A percentile compares a stretch with the other conserved stretches of the same genome.
phyloP scores from a whole-genome alignment of 2,113 vertebrate genomes.

The Ctenomys sociabilis region DNA sequence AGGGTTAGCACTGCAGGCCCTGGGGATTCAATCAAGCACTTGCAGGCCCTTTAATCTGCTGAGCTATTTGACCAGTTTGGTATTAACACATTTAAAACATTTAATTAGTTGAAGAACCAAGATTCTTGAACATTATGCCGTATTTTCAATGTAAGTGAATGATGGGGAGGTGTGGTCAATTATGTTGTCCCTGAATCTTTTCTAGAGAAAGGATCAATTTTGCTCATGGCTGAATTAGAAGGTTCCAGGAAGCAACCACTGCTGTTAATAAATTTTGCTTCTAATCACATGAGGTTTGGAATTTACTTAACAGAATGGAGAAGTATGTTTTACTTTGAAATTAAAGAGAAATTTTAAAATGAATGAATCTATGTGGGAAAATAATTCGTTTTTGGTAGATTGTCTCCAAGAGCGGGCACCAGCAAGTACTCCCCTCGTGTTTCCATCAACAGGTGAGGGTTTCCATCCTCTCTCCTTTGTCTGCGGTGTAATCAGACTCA shows the following conservation, averaged over 20 bases:
- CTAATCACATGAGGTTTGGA: neutral
- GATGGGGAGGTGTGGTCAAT: neutral
- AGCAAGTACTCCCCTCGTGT: neutral
- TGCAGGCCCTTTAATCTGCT: too few relatives aligned
- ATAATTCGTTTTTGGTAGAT: neutral
- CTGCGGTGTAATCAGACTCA: neutral
- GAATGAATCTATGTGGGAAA: neutral
- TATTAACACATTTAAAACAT: neutral
- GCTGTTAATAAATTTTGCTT: neutral
- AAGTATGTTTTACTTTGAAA: neutral
- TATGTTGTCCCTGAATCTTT: neutral
- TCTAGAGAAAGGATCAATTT: neutral
- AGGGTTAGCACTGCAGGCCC: too few relatives aligned
- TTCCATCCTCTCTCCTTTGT: neutral
- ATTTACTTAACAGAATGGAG: neutral
- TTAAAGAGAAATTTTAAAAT: neutral
- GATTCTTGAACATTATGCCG: neutral
- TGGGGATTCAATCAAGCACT: too few relatives aligned
- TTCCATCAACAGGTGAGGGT: neutral
- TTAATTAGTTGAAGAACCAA: neutral
- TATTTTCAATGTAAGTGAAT: neutral
- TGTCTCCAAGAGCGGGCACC: neutral
- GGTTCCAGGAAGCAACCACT: neutral
- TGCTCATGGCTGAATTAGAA: neutral
- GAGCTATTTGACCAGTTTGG: too few relatives aligned